A percentile compares a stretch with the other conserved stretches of the same genome.
These are phyloP conservation scores for Nebria ingens DNA, from an alignment of 1,140 invertebrate species.

Conservation along the genomic window DNA sequence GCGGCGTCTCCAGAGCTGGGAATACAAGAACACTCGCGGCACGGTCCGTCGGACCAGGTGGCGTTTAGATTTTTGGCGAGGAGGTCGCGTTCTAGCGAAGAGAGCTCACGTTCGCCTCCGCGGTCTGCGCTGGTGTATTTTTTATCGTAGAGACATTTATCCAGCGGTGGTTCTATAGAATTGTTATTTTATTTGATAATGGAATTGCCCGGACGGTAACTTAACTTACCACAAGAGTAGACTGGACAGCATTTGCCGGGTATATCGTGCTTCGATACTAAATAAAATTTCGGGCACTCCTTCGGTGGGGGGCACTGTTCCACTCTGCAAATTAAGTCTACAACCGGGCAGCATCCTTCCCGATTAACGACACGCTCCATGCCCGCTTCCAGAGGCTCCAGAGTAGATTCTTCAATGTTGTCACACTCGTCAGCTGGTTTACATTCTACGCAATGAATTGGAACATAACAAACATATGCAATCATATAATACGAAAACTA, in stretches of 20 bases:
- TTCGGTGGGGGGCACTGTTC: slow-evolving; percentile 47
- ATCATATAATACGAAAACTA: not conserved
- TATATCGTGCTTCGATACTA: slow-evolving; percentile 33
- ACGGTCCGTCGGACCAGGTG: slow-evolving; percentile 58
- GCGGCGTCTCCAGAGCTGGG: not conserved
- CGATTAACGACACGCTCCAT: slow-evolving; percentile 44
- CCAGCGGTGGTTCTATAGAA: slow-evolving; percentile 47
- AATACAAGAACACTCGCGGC: slow-evolving; percentile 47
- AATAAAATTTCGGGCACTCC: slow-evolving; percentile 48
- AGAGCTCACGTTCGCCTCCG: slow-evolving; percentile 41
- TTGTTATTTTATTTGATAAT: not conserved
- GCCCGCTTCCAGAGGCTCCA: slow-evolving; percentile 45
- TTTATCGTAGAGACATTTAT: slow-evolving; percentile 55
- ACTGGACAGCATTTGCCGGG: slow-evolving; percentile 50
- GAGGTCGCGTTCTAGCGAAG: not conserved
- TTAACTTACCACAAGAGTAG: slow-evolving; percentile 49
- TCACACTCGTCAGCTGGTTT: slow-evolving; percentile 57
- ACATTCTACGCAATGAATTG: slow-evolving; percentile 43
- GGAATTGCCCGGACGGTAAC: not conserved
- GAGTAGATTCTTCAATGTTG: slow-evolving; percentile 30
- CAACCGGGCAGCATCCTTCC: slow-evolving; percentile 57
- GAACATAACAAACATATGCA: not conserved
- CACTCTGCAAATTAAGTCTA: slow-evolving; percentile 45
- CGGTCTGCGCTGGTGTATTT: slow-evolving; percentile 40
- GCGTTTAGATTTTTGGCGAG: slow-evolving; percentile 36